A percentile compares a stretch with the other conserved stretches of the same genome.
These are phyloP conservation scores for Formica exsecta DNA, from an alignment of 1,140 invertebrate species.

Conservation along the genomic window DNA sequence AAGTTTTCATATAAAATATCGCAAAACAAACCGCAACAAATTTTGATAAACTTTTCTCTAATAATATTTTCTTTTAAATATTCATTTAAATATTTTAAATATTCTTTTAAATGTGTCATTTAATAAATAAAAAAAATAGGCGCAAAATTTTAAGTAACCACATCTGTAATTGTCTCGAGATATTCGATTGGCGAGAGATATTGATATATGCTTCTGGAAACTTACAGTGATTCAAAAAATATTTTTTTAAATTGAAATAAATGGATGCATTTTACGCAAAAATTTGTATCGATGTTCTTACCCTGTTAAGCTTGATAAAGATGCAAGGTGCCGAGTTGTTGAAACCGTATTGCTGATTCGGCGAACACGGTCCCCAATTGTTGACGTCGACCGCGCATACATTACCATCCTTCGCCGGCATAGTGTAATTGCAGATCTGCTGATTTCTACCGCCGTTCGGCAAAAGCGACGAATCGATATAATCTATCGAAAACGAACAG, in stretches of 20 bases:
- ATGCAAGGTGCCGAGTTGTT: constrained; percentile 91
- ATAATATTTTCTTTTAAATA: too few species aligned
- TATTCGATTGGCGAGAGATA: not conserved
- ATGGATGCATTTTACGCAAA: not conserved
- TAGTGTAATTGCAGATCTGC: constrained; percentile 89
- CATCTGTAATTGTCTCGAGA: not conserved
- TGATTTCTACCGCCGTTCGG: constrained; percentile 88
- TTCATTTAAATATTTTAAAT: too few species aligned
- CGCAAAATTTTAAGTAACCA: not conserved
- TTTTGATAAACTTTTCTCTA: too few species aligned
- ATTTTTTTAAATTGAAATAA: not conserved
- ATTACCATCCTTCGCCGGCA: constrained; percentile 87
- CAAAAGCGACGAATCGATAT: constrained; percentile 86
- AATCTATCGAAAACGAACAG: constrained; percentile 84
- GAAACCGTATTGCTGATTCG: constrained; percentile 90
- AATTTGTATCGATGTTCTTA: constrained; percentile 77
- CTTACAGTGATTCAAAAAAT: not conserved
- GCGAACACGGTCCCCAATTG: constrained; percentile 89
- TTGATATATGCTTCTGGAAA: not conserved
- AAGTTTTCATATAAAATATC: too few species aligned
- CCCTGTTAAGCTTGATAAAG: constrained; percentile 95
- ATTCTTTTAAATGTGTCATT: not conserved
- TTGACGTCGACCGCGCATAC: constrained; percentile 91
- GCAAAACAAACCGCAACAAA: too few species aligned
- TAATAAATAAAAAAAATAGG: not conserved